phyloP scores from a whole-genome alignment of 2,113 vertebrate genomes.

The Rostratula benghalensis region DNA sequence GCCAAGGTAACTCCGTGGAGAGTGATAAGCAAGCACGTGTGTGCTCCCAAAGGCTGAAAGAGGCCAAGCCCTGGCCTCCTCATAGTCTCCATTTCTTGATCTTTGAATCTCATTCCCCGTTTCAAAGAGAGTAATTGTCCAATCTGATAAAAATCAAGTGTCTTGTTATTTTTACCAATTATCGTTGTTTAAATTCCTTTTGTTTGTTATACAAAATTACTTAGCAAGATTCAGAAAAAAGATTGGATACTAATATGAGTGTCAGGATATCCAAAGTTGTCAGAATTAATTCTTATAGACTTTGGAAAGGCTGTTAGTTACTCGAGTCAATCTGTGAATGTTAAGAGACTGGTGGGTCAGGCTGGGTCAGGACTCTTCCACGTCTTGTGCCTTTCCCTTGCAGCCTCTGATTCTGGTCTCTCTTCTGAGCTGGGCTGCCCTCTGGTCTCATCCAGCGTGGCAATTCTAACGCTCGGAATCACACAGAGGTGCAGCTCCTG shows the following conservation, averaged over 20 bases:
- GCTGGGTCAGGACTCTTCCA: slow-evolving; percentile 2
- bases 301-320: slow-evolving; percentile 32
- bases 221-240: slow-evolving; percentile 39
- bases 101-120: neutral
- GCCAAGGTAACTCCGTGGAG: slow-evolving; percentile 81
- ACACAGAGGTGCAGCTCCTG: slow-evolving; percentile 22
- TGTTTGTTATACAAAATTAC: slow-evolving; percentile 31
- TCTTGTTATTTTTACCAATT: slow-evolving; percentile 50
- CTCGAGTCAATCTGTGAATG: neutral
- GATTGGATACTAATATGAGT: neutral
- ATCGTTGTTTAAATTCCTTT: slow-evolving; percentile 21
- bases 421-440: neutral
- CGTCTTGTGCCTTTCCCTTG: neutral
- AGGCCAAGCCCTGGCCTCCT: neutral
- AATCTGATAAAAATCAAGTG: slow-evolving; percentile 21
- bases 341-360: neutral
- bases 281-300: slow-evolving; percentile 35
- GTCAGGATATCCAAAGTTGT: slow-evolving; percentile 42
- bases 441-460: slow-evolving; percentile 29
- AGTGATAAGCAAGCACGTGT: neutral
- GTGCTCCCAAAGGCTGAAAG: neutral
- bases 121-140: slow-evolving; percentile 14
- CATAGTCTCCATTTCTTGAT: neutral
- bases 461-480: neutral
- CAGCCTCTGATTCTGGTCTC: neutral